These are phyloP conservation scores for Triplophysa yarkandensis DNA, from an alignment of 2,797 vertebrate species.

Conservation along the genomic window DNA sequence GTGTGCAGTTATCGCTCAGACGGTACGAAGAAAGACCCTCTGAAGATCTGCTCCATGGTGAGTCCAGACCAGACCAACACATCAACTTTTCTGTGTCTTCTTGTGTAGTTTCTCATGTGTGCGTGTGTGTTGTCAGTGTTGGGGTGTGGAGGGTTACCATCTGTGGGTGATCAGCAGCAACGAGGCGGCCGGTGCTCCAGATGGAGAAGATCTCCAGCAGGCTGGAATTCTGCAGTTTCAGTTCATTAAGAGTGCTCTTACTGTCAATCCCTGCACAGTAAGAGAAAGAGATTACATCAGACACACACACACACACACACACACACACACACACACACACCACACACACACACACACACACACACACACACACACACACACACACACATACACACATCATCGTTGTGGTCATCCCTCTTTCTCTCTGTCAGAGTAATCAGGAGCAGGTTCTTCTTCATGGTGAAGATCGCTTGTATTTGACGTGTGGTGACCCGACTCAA, in stretches of 20 bases:
- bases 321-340: neutral
- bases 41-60: conserved; percentile 98
- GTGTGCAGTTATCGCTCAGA: conserved; percentile 87
- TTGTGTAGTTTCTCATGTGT: neutral
- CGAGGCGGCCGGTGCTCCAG: conserved; percentile 66
- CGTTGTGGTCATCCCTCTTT: too few relatives aligned
- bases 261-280: conserved; percentile 97
- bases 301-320: neutral
- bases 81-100: neutral
- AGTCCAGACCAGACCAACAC: conserved; percentile 51
- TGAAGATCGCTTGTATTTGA: conserved; percentile 96
- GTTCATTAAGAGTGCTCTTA: conserved; percentile 98
- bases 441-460: conserved; percentile 97
- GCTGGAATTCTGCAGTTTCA: conserved; percentile 93
- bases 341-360: neutral
- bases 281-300: conserved; percentile 58
- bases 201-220: conserved; percentile 67
- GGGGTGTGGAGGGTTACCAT: conserved; percentile 97
- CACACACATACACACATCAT: too few relatives aligned
- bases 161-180: conserved; percentile 87
- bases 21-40: conserved; percentile 94
- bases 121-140: conserved; percentile 71
- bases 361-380: too few relatives aligned
- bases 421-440: conserved; percentile 87
- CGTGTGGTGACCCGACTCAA: conserved; percentile 91